Conservation (phyloP, 1,140 invertebrate genomes). For the Drosophila insularis region DNA sequence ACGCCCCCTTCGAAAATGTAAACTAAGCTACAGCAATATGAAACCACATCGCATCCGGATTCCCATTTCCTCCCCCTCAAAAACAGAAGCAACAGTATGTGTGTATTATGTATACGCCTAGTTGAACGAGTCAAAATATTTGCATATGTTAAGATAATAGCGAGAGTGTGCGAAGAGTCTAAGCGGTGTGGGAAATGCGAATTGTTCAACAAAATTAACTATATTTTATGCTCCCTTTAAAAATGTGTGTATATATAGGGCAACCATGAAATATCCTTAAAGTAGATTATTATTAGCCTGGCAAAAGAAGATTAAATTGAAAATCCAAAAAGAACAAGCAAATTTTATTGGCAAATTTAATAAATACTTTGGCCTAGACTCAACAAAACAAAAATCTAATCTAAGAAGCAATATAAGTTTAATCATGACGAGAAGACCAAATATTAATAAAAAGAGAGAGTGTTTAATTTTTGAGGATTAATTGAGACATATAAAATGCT, state of each 20-base stretch:
- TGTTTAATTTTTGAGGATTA: too few relatives aligned
- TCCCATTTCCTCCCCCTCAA: not conserved
- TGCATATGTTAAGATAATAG: slow-evolving; percentile 57
- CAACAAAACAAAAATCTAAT: not conserved
- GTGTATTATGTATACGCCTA: slow-evolving; percentile 63
- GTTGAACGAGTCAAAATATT: slow-evolving; percentile 61
- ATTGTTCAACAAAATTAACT: slow-evolving; percentile 44
- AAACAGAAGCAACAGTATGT: slow-evolving; percentile 28
- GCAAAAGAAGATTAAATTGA: not conserved
- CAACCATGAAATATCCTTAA: not conserved
- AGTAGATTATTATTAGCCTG: not conserved
- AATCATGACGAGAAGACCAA: too few relatives aligned
- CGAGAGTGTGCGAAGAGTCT: not conserved
- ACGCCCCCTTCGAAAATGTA: slow-evolving; percentile 31
- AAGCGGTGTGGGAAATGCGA: not conserved
- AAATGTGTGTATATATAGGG: slow-evolving; percentile 7
- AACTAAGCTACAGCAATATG: slow-evolving; percentile 29
- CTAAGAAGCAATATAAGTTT: too few relatives aligned
- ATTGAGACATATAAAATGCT: too few relatives aligned
- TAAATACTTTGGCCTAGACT: not conserved
- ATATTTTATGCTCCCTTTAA: slow-evolving; percentile 33
- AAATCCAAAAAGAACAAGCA: not conserved
- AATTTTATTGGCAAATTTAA: not conserved
- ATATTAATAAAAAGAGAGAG: too few relatives aligned
- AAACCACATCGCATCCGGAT: too few relatives aligned